phyloP scores from a whole-genome alignment of 2,113 vertebrate species.

The Podiceps cristatus region DNA sequence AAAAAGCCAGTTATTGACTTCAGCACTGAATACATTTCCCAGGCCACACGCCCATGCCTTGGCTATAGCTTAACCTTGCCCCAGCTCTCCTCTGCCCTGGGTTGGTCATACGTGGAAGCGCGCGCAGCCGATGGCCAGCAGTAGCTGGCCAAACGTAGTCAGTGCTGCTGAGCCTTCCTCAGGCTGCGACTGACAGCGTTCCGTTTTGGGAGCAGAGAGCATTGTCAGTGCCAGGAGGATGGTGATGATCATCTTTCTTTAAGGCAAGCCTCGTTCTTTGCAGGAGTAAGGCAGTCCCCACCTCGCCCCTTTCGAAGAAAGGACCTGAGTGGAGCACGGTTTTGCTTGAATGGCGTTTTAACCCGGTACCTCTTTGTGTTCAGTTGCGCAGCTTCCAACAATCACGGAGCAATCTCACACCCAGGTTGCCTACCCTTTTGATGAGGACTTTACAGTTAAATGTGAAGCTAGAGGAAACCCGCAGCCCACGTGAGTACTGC shows the following conservation, averaged over 20 bases:
- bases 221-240: fast-evolving
- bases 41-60: fast-evolving
- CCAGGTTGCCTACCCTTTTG: constrained; percentile 91
- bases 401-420: constrained; percentile 85
- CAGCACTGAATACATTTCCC: background rate
- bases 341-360: background rate
- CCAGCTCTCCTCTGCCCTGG: background rate
- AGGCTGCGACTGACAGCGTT: background rate
- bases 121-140: fast-evolving
- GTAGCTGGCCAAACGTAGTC: fast-evolving
- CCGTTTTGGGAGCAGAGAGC: background rate
- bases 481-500: constrained; percentile 85
- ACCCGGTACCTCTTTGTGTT: background rate
- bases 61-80: background rate
- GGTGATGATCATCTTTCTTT: background rate
- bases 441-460: constrained; percentile 89
- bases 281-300: background rate
- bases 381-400: constrained; percentile 93
- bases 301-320: fast-evolving
- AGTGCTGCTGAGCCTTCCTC: background rate
- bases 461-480: constrained; percentile 96
- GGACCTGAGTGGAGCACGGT: background rate
- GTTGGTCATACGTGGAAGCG: fast-evolving
- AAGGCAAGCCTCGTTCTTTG: background rate
- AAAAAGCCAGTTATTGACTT: background rate